phyloP scores from a whole-genome alignment of 2,888 invertebrate species.

The Cerceris ruficornis region DNA sequence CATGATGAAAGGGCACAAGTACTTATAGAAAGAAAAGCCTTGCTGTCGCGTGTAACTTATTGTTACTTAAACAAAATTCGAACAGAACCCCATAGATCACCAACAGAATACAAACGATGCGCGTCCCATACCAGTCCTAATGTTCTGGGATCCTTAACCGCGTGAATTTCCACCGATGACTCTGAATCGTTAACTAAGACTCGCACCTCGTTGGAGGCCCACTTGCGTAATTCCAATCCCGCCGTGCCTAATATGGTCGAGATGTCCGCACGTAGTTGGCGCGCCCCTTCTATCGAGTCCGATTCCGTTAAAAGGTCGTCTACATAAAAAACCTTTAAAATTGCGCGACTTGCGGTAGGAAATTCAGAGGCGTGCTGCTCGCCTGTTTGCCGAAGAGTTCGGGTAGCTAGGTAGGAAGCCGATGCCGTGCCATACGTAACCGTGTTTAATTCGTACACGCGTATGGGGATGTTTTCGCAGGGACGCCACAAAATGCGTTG shows the following conservation, averaged over 20 bases:
- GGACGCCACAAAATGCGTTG: constrained; percentile 15
- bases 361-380: neutral
- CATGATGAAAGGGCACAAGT: too few relatives aligned
- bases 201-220: constrained; percentile 6
- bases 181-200: neutral
- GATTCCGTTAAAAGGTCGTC: constrained; percentile 17
- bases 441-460: neutral
- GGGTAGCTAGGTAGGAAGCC: constrained; percentile 15
- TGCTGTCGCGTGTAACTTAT: too few relatives aligned
- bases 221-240: constrained; percentile 1
- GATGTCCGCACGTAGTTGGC: neutral
- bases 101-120: too few relatives aligned
- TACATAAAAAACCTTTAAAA: constrained; percentile 11
- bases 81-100: too few relatives aligned
- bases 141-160: constrained; percentile 12
- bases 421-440: constrained; percentile 17
- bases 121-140: neutral
- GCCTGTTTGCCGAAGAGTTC: neutral
- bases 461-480: neutral
- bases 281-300: neutral
- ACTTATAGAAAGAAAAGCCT: too few relatives aligned
- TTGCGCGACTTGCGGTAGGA: neutral
- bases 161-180: neutral
- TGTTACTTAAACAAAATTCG: too few relatives aligned
- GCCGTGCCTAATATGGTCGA: neutral